Percentiles rank a stretch among this genome's conserved stretches.
Conservation (phyloP, 2,888 invertebrate genomes). For the Lasioglossum marginatum region DNA sequence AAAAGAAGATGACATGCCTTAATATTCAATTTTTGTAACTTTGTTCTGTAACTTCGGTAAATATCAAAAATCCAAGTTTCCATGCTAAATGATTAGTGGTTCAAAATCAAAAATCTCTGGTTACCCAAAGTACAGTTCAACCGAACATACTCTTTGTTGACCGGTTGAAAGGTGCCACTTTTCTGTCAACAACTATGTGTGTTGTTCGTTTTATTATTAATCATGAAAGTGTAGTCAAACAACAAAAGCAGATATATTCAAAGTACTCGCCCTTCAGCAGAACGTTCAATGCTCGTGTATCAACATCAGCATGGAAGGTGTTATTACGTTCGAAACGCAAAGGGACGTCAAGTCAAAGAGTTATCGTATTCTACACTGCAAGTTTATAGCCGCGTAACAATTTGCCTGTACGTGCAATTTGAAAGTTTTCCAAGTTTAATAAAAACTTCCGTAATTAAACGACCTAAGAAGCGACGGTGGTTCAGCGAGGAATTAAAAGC, state of each 20-base stretch:
- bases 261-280: not conserved
- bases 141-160: too few relatives aligned
- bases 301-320: not conserved
- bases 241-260: not conserved
- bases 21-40: too few relatives aligned
- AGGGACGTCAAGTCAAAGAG: not conserved
- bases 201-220: not conserved
- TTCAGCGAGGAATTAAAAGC: not conserved
- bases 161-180: too few relatives aligned
- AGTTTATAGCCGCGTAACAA: not conserved
- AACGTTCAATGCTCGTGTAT: not conserved
- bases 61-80: too few relatives aligned
- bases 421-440: not conserved
- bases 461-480: not conserved
- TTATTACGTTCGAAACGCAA: not conserved
- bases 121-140: too few relatives aligned
- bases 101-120: too few relatives aligned
- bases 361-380: not conserved
- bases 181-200: too few relatives aligned
- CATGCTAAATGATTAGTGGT: too few relatives aligned
- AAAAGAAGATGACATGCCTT: too few relatives aligned
- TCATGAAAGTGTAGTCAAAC: not conserved
- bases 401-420: not conserved
- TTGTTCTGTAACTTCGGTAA: too few relatives aligned
- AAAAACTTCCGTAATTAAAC: conserved; percentile 5